Evolutionary conservation across 35 echinoderm and acorn worm genomes (phyloP), one percentile per base, ranked within the genome.

Genomic region (Ophiothrix spiculata): DNA sequence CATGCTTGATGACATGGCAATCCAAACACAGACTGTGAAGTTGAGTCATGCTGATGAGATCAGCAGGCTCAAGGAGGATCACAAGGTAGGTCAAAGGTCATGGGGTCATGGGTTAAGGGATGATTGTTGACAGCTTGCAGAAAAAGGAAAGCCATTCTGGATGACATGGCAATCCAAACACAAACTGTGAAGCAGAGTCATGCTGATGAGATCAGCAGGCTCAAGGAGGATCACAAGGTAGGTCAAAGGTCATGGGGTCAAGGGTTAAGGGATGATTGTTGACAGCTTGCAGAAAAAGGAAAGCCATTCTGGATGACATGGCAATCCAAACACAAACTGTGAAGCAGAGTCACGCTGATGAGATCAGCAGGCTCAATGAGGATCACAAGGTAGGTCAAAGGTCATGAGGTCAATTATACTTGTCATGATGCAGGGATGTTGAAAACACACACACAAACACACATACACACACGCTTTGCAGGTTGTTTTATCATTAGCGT

Each of bases 1-100:
- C 37, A 99, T 99, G 96, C 87, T 99, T 0, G 96, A 99, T 91
- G 95, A 99, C 41, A 86, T 98, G 86, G 92, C 96, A 69, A 99
- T 99, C 37, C 96, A 99, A 74, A 94, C 86, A 73, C 96, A 99
- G 75, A 99, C 96, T 32, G 85, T 93, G 38, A 91, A 89, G 79
- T 84, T 94, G 38, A 91, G 94, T 80, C 92, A 99, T 56, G 89
- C 84, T 36, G 82, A 94, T 56, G 91, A 99, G 80, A 56, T 94
- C 1, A 40, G 74, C 37, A 88, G 90, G 74, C 64, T 89, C 29
- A 77, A 81, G 13, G 78, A 78, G 64, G 83, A 82, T 60, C 82
- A 97, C 33, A 42, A 89, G 94, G 94, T 96, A 86, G 12, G 54
- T 83, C 35, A 63, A 39, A 31, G 78, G 34, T 39, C 37, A 42